Conservation (phyloP, 1,140 invertebrate genomes). For the Mizuhopecten yessoensis region DNA sequence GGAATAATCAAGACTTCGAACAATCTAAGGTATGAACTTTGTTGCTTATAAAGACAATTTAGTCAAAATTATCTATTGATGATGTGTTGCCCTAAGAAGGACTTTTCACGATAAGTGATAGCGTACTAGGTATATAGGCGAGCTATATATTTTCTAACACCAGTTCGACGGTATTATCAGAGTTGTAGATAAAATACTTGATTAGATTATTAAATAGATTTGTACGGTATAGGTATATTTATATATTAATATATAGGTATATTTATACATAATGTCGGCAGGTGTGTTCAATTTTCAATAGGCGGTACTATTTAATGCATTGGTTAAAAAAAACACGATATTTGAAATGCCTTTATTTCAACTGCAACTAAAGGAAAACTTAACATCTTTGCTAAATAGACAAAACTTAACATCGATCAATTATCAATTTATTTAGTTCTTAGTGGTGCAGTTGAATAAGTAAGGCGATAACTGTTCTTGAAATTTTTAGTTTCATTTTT, state of each 20-base stretch:
- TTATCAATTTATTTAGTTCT: no score
- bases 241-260: no score
- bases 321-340: no score
- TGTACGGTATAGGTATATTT: background rate
- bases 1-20: background rate
- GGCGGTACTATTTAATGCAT: no score
- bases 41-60: background rate
- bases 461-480: no score
- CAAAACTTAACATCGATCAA: no score
- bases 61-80: background rate
- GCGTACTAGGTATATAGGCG: background rate
- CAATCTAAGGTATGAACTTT: background rate
- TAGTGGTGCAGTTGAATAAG: no score
- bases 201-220: background rate
- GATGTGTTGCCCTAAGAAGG: background rate
- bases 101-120: conserved; percentile 30
- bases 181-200: background rate
- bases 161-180: conserved; percentile 1
- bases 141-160: conserved; percentile 39
- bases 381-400: no score
- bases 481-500: no score
- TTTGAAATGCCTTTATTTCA: no score
- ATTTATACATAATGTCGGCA: background rate
- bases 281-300: background rate
- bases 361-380: no score